Evolutionary conservation across 2,113 vertebrate genomes (phyloP), one percentile per base, ranked within the genome.

Genomic region (Gambusia holbrooki): DNA sequence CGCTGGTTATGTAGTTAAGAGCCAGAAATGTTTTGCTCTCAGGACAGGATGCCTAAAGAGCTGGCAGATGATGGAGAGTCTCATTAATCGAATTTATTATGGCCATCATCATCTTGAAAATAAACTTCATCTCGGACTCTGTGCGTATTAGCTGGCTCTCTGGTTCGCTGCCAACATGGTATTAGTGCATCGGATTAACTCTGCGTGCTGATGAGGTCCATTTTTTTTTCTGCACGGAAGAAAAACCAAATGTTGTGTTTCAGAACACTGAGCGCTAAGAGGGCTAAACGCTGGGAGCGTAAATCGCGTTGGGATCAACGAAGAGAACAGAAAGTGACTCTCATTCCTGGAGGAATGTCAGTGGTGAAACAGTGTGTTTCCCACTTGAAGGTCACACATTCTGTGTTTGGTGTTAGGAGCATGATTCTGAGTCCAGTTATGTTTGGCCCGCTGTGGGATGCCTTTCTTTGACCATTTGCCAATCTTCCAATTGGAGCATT

Each of bases 21-120:
- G 69, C 74, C 75, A 75, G 40, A 78, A 54, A 80, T 81, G 62
- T 30, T 69, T 61, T 35, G 35, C 37, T 60, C 74, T 61, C 76
- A 74, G 45, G 73, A 78, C 51, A 19, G 29, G 62, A 5, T 54
- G 51, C 25, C 51, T 54, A 33, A 35, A 75, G 40, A 77, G 58
- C 80, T 65, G 71, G 65, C 78, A 61, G 64, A 76, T 77, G 78
- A 86, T 83, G 17, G 70, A 90, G 74, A 69, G 64, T 87, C 85
- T 85, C 84, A 78, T 84, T 90, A 78, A 83, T 85, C 72, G 84
- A 82, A 87, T 88, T 90, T 84, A 86, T 66, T 66, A 25, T 29
- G 30, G 66, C 66, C 79, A 71, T 84, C 80, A 83, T 83, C 74
- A 78, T 78, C 61, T 68, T 32, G 71, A 51, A 74, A 74, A 71